phyloP scores from a whole-genome alignment of 1,140 invertebrate genomes.

The Mesaphorura yosii region DNA sequence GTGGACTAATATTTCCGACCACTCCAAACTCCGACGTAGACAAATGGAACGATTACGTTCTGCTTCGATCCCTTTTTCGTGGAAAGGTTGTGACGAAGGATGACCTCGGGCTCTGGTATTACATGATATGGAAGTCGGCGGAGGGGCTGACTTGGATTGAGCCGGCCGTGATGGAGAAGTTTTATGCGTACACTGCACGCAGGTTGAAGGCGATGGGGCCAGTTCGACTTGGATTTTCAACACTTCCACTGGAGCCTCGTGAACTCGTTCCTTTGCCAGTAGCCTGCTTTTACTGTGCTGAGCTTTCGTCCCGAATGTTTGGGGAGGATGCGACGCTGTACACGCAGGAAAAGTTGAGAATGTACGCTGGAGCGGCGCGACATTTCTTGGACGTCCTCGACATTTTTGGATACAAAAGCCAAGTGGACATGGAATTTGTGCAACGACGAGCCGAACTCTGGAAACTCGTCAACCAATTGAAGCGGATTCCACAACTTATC shows the following conservation, averaged over 20 bases:
- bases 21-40: not conserved
- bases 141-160: not conserved
- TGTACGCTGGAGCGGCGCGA: not conserved
- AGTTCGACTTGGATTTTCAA: slow-evolving; percentile 6
- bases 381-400: slow-evolving; percentile 5
- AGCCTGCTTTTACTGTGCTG: slow-evolving; percentile 14
- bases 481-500: not conserved
- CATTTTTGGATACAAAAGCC: not conserved
- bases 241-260: slow-evolving; percentile 5
- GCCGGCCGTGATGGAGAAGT: not conserved
- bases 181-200: slow-evolving; percentile 10
- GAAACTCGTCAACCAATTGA: not conserved
- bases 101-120: slow-evolving; percentile 7
- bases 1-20: slow-evolving; percentile 5
- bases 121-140: slow-evolving; percentile 8
- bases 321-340: slow-evolving; percentile 1
- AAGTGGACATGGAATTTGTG: slow-evolving; percentile 4
- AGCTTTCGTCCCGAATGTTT: slow-evolving; percentile 10
- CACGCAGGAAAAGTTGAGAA: slow-evolving; percentile 1
- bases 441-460: not conserved
- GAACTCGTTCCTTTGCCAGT: slow-evolving; percentile 12
- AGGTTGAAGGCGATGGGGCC: not conserved
- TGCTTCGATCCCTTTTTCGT: slow-evolving; percentile 5
- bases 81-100: slow-evolving; percentile 8
- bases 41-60: slow-evolving; percentile 13